phyloP scores from a whole-genome alignment of 2,113 vertebrate species.

The Prietella phreatophila region DNA sequence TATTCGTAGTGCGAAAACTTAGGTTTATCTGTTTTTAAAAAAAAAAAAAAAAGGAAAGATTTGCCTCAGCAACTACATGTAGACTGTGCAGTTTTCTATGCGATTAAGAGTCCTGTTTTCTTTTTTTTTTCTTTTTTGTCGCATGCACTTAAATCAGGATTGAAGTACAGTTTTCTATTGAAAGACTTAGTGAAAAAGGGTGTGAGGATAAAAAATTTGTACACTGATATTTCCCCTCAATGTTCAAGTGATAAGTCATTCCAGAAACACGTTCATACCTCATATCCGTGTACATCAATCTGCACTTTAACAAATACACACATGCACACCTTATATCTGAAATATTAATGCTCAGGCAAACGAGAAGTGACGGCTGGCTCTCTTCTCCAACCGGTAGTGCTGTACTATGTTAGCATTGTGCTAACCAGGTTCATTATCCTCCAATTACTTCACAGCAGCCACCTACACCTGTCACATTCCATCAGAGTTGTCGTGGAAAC shows the following conservation, averaged over 20 bases:
- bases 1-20: not conserved
- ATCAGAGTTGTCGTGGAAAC: slow-evolving; percentile 49
- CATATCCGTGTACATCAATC: slow-evolving; percentile 17
- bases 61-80: not conserved
- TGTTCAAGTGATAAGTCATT: slow-evolving; percentile 4
- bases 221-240: slow-evolving; percentile 4
- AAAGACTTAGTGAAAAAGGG: not conserved
- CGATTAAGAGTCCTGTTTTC: not conserved
- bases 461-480: slow-evolving; percentile 43
- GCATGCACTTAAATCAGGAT: not conserved
- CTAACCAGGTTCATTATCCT: slow-evolving; percentile 47
- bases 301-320: slow-evolving; percentile 8
- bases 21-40: not conserved
- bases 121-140: not conserved
- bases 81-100: not conserved
- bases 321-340: not conserved
- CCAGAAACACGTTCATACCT: not conserved
- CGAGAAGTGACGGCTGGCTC: not conserved
- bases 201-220: not conserved
- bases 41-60: not conserved
- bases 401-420: slow-evolving; percentile 39
- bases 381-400: slow-evolving; percentile 17
- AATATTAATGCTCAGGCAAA: slow-evolving; percentile 14
- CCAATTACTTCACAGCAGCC: slow-evolving; percentile 38
- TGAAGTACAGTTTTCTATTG: not conserved